Evolutionary conservation across 1,140 invertebrate species (phyloP).

Genomic region (Cotesia glomerata): DNA sequence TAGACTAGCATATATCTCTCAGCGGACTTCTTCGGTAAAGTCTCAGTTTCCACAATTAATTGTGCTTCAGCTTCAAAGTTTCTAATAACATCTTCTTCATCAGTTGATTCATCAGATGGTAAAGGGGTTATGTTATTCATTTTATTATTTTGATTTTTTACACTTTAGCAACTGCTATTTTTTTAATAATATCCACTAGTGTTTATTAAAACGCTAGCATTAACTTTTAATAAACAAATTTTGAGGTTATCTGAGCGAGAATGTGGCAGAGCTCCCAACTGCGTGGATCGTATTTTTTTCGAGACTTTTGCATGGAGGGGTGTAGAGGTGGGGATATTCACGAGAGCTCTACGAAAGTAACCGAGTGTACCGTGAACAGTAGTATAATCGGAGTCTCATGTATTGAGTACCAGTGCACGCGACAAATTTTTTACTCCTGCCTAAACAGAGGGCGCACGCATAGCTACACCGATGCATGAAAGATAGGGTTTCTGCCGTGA

Average conservation of each 20-base stretch:
- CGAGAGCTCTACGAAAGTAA: background rate
- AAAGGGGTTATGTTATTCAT: background rate
- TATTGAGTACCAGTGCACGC: background rate
- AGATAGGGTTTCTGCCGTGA: background rate
- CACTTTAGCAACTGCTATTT: background rate
- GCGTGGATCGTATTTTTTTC: too few relatives aligned
- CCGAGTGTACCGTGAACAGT: background rate
- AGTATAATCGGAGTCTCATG: background rate
- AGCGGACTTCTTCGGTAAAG: constrained; percentile 26
- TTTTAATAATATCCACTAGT: too few relatives aligned
- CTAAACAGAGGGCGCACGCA: background rate
- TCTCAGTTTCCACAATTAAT: constrained; percentile 21
- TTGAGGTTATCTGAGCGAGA: too few relatives aligned
- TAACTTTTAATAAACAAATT: too few relatives aligned
- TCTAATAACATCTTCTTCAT: constrained; percentile 27
- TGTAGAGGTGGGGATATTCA: too few relatives aligned
- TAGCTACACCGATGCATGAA: background rate
- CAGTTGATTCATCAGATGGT: constrained; percentile 18
- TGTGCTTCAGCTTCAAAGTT: constrained; percentile 25
- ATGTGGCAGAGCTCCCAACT: too few relatives aligned
- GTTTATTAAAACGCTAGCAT: too few relatives aligned
- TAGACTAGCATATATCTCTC: constrained; percentile 24
- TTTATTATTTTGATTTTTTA: background rate
- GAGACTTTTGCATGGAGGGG: too few relatives aligned
- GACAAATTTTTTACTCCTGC: background rate